A percentile compares a stretch with the other conserved stretches of the same genome.
phyloP scores from a whole-genome alignment of 2,113 vertebrate species.

The Stictonetta naevosa region DNA sequence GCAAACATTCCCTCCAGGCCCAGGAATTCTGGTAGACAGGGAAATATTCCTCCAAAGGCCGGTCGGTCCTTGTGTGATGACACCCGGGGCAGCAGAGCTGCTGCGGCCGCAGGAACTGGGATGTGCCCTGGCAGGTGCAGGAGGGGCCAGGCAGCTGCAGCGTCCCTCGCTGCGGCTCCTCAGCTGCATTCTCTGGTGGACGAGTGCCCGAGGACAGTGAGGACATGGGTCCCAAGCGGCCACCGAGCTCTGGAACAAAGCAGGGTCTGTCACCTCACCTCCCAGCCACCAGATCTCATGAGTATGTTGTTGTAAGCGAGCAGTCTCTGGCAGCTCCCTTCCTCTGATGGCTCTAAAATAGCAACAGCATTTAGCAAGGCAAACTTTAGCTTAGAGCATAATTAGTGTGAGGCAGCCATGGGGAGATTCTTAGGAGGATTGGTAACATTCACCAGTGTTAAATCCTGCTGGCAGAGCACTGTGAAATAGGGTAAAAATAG shows the following conservation, averaged over 20 bases:
- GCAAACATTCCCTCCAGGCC: not conserved
- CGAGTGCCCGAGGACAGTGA: not conserved
- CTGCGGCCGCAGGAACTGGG: not conserved
- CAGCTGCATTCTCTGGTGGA: no score
- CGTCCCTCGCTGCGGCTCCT: not conserved
- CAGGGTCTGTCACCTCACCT: not conserved
- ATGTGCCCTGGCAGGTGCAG: not conserved
- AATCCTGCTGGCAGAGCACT: not conserved
- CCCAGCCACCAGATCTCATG: not conserved
- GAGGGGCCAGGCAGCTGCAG: not conserved
- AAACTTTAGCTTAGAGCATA: not conserved
- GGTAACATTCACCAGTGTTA: not conserved
- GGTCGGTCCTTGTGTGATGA: not conserved
- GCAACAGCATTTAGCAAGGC: not conserved
- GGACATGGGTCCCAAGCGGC: not conserved
- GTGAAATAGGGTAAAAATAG: not conserved
- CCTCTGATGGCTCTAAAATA: fast-evolving
- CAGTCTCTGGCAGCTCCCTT: not conserved
- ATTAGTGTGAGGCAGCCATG: not conserved
- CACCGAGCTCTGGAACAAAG: not conserved
- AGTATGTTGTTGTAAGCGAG: not conserved
- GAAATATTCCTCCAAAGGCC: not conserved
- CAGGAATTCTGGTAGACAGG: not conserved
- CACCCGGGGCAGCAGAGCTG: not conserved
- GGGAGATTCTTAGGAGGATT: not conserved